A percentile compares a stretch with the other conserved stretches of the same genome.
These are phyloP conservation scores for Chrysolina haemoptera DNA, from an alignment of 2,888 invertebrate species.

Conservation along the genomic window DNA sequence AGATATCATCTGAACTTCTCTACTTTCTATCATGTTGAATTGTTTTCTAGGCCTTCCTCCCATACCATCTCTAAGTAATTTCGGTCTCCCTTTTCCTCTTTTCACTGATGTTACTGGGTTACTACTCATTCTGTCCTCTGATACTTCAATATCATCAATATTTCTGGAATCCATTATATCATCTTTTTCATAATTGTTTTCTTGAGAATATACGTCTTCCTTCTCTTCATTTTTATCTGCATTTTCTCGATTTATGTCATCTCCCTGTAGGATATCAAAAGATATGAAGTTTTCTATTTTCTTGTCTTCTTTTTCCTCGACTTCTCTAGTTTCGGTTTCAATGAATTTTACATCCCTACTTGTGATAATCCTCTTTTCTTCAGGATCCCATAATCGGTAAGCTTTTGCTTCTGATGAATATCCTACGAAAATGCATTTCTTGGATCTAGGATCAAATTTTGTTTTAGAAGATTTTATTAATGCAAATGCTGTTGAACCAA, in stretches of 20 bases:
- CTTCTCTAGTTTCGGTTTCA: background rate
- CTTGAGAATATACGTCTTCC: background rate
- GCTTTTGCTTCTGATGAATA: conserved; percentile 23
- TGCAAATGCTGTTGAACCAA: conserved; percentile 51
- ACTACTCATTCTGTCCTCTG: too few relatives aligned
- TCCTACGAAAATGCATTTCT: conserved; percentile 29
- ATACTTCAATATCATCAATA: background rate
- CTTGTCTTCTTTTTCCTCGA: background rate
- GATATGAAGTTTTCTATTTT: background rate
- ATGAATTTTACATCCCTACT: background rate
- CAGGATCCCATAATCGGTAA: conserved; percentile 17
- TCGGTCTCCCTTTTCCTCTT: conserved; percentile 8
- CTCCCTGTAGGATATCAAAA: background rate
- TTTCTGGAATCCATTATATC: too few relatives aligned
- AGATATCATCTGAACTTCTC: background rate
- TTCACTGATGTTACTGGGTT: background rate
- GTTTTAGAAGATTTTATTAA: conserved; percentile 43
- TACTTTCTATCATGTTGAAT: background rate
- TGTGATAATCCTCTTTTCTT: background rate
- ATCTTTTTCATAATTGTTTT: background rate
- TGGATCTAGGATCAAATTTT: conserved; percentile 52
- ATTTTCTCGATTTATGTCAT: background rate
- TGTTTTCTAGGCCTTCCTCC: conserved; percentile 2
- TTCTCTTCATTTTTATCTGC: background rate
- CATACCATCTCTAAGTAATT: conserved; percentile 8